Evolutionary conservation across 2,888 invertebrate genomes (phyloP).

Genomic region (Ferrisia virgata): DNA sequence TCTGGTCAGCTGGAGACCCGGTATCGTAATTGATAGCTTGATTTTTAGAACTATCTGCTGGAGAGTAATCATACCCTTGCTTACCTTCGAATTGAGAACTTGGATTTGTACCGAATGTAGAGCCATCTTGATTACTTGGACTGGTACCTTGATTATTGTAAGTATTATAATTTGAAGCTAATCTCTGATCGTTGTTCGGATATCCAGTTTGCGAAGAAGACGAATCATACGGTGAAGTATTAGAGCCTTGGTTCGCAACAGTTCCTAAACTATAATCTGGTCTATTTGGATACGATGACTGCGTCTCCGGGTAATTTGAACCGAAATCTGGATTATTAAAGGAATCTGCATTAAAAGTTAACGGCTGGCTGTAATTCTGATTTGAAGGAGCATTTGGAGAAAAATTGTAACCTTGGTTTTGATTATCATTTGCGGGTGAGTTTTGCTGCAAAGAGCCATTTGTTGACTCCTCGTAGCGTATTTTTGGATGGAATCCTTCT

Average conservation of each 20-base stretch:
- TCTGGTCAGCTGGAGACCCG: not conserved
- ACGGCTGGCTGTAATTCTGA: not conserved
- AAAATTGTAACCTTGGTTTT: not conserved
- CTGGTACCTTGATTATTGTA: not conserved
- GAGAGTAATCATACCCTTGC: not conserved
- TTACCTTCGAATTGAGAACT: not conserved
- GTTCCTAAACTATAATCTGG: not conserved
- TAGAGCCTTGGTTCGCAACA: not conserved
- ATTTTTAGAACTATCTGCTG: not conserved
- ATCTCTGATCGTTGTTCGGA: not conserved
- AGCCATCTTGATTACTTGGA: not conserved
- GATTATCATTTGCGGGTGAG: not conserved
- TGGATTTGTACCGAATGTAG: not conserved
- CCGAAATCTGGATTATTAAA: not conserved
- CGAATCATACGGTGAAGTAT: not conserved
- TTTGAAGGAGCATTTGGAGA: not conserved
- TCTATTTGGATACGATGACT: not conserved
- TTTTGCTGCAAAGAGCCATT: conserved; percentile 35
- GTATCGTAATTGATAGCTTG: not conserved
- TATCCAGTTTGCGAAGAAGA: not conserved
- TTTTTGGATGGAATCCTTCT: conserved; percentile 63
- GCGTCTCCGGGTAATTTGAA: not conserved
- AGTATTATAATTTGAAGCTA: not conserved
- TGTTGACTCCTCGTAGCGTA: conserved; percentile 55
- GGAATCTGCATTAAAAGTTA: not conserved